Conservation (phyloP, 2,113 vertebrate species). For the Abramis brama region DNA sequence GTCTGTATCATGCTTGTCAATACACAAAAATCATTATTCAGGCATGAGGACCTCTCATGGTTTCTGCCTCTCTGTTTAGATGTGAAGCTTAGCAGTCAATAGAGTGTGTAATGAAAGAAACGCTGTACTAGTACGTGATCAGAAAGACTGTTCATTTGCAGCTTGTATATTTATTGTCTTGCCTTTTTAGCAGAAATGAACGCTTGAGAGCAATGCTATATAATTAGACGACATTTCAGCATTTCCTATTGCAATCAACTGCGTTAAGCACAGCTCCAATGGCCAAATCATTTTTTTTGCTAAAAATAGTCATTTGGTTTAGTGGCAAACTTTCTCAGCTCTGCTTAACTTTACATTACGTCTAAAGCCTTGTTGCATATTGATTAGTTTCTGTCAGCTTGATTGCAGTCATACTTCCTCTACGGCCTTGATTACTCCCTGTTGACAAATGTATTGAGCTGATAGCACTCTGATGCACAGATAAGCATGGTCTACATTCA, state of each 20-base stretch:
- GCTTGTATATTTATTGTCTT: conserved; percentile 21
- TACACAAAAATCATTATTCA: conserved; percentile 26
- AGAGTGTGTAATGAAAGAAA: conserved; percentile 71
- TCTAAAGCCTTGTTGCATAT: conserved; percentile 58
- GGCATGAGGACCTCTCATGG: conserved; percentile 2
- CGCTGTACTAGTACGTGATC: conserved; percentile 69
- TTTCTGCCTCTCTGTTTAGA: conserved; percentile 68
- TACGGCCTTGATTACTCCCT: conserved; percentile 64
- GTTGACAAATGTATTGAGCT: conserved; percentile 68
- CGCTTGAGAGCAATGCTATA: neutral
- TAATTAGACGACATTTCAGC: neutral
- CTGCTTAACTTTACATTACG: conserved; percentile 49
- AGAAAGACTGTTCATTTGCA: conserved; percentile 46
- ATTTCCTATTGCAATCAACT: neutral
- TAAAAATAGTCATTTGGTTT: conserved; percentile 52
- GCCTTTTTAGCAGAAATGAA: conserved; percentile 15
- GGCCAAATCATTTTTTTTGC: neutral
- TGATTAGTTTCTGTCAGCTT: conserved; percentile 65
- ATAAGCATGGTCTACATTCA: conserved; percentile 38
- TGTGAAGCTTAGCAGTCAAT: conserved; percentile 71
- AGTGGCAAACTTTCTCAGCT: conserved; percentile 22
- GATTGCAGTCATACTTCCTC: conserved; percentile 57
- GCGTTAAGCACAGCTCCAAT: neutral
- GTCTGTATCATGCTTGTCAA: conserved; percentile 3
- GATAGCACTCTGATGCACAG: conserved; percentile 58